A percentile compares a stretch with the other conserved stretches of the same genome.
These are phyloP conservation scores for Lycocerus yunnanus DNA, from an alignment of 2,888 invertebrate species.

Conservation along the genomic window DNA sequence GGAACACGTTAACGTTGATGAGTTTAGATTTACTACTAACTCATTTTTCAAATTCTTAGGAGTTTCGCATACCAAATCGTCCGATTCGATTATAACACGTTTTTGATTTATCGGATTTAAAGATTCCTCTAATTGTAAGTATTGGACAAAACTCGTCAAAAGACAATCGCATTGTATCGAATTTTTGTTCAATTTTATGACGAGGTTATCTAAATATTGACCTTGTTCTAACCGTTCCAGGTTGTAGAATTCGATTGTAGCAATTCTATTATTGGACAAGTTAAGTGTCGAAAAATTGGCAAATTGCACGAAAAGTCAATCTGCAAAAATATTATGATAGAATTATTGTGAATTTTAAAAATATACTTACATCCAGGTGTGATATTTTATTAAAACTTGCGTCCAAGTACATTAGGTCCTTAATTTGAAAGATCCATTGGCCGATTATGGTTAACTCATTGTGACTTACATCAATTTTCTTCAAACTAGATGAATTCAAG, in stretches of 20 bases:
- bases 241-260: background rate
- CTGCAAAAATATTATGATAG: background rate
- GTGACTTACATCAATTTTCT: constrained; percentile 56
- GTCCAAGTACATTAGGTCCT: constrained; percentile 58
- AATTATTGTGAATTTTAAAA: background rate
- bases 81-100: constrained; percentile 30
- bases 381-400: constrained; percentile 69
- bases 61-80: constrained; percentile 55
- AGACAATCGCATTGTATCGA: constrained; percentile 67
- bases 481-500: constrained; percentile 46
- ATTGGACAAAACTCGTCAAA: constrained; percentile 60
- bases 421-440: constrained; percentile 25
- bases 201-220: background rate
- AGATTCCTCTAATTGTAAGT: constrained; percentile 56
- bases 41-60: constrained; percentile 44
- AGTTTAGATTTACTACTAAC: constrained; percentile 50
- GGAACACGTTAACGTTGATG: constrained; percentile 58
- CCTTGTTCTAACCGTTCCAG: background rate
- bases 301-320: background rate
- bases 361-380: constrained; percentile 58
- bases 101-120: constrained; percentile 46
- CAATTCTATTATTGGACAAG: background rate
- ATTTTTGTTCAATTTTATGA: constrained; percentile 60
- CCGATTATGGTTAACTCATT: constrained; percentile 34
- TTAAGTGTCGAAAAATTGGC: background rate